phyloP scores from a whole-genome alignment of 2,113 vertebrate species.

The Pseudopipra pipra region DNA sequence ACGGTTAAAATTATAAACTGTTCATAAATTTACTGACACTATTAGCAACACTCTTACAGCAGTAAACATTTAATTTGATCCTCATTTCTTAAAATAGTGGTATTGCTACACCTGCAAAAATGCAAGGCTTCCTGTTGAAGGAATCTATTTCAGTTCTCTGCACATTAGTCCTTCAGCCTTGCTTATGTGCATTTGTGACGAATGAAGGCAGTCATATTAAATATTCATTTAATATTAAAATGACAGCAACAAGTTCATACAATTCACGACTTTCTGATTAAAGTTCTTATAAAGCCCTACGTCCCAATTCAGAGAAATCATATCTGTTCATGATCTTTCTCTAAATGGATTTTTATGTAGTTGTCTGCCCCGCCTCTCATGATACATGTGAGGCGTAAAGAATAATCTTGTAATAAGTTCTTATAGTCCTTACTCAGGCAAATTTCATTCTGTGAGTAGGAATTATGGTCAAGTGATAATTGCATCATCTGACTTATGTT shows the following conservation, averaged over 20 bases:
- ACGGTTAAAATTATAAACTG: conserved; percentile 66
- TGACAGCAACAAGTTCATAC: conserved; percentile 19
- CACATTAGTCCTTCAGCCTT: conserved; percentile 16
- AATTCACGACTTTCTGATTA: conserved; percentile 24
- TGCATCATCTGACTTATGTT: background rate
- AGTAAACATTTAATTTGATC: conserved; percentile 71
- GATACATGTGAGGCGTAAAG: background rate
- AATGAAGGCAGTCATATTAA: conserved; percentile 50
- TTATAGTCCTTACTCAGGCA: background rate
- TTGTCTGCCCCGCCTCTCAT: background rate
- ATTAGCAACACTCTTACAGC: background rate
- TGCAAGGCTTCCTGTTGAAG: background rate
- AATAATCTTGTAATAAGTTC: background rate
- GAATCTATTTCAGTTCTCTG: conserved; percentile 42
- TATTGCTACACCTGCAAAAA: background rate
- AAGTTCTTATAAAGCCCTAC: conserved; percentile 11
- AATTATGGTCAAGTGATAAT: conserved; percentile 32
- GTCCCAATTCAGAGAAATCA: background rate
- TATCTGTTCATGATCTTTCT: background rate
- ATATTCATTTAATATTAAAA: conserved; percentile 60
- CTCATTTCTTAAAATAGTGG: conserved; percentile 61
- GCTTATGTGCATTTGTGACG: conserved; percentile 30
- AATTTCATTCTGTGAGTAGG: conserved; percentile 6
- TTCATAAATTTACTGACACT: conserved; percentile 64
- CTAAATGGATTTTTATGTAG: conserved; percentile 23